phyloP scores from a whole-genome alignment of 2,113 vertebrate species.

The Microcebus tavaratra region DNA sequence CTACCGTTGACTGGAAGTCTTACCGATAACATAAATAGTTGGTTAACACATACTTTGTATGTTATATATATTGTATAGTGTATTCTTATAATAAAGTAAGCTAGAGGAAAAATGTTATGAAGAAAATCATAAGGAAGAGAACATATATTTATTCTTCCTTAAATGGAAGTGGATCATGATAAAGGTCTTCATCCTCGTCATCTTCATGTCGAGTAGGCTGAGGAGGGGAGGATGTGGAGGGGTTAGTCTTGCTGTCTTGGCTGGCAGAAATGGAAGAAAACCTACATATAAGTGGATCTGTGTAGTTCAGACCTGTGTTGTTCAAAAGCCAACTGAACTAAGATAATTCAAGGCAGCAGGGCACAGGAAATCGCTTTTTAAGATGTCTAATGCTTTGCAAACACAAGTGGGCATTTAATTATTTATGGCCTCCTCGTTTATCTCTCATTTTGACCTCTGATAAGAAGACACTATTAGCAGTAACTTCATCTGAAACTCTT shows the following conservation, averaged over 20 bases:
- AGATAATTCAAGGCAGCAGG: neutral
- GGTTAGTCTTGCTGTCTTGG: neutral
- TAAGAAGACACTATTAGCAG: neutral
- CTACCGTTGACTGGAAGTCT: neutral
- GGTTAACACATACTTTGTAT: neutral
- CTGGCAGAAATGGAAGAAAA: neutral
- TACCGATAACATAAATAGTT: neutral
- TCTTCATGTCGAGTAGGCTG: neutral
- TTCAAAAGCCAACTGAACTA: neutral
- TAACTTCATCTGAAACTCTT: neutral
- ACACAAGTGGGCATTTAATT: neutral
- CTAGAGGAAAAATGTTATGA: neutral
- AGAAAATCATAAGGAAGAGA: neutral
- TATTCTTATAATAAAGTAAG: neutral
- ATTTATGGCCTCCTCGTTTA: neutral
- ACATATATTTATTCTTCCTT: neutral
- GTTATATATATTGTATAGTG: neutral
- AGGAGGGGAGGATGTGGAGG: neutral
- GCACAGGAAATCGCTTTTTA: neutral
- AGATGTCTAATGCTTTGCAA: conserved; percentile 10
- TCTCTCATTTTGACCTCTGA: neutral
- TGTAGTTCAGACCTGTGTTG: neutral
- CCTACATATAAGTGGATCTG: neutral
- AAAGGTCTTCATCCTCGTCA: neutral
- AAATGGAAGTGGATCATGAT: neutral